Base-by-base conservation (phyloP, 1,140 invertebrate species). In the Liolophura sinensis region DNA sequence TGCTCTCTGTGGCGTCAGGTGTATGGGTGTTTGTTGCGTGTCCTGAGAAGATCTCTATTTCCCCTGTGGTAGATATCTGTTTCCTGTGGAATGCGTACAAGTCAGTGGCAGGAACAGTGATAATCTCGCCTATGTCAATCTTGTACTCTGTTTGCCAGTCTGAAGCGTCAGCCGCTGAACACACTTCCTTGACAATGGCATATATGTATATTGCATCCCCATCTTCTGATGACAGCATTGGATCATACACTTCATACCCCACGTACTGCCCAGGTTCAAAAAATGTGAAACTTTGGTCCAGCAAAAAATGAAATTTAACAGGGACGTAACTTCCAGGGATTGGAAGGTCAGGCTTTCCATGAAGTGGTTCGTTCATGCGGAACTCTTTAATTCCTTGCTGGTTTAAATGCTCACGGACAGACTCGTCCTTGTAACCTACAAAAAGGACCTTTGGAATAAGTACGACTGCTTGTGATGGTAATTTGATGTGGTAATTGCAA, bases 81-180 rank as follows among this genome's bases (percentile, higher is more conserved):
- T 68, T 68, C 25, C 75, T 40, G 50, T 72, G 61, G 52, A 79
- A 73, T 65, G 71, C 72, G 65, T 76, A 78, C 9, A 79, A 64
- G 24, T 73, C 56, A 46, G 56, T 73, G 18, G 66, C 71, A 9
- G 31, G 27, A 16, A 40, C 31, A 11, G 52, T 59, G 24, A 52
- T 48, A 20, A 74, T 74, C 16, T 69, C 63, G 7, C 75, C 75
- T 48, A 71, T 60, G 59, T 72, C 61, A 25, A 79, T 74, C 48
- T 63, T 31, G 55, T 75, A 78, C 22, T 62, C 57, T 51, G 67
- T 40, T 64, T 40, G 31, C 31, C 31, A 40, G 9, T 25, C 51
- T 24, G 51, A 5, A 15, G 27, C 47, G 1, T 54, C 47, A 47
- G 46, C 56, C 6, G 64, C 60, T 25, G 51, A 47, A 46, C 12